Evolutionary conservation across 1,140 invertebrate genomes (phyloP), one percentile per base, ranked within the genome.

Genomic region (Bombus superbus): DNA sequence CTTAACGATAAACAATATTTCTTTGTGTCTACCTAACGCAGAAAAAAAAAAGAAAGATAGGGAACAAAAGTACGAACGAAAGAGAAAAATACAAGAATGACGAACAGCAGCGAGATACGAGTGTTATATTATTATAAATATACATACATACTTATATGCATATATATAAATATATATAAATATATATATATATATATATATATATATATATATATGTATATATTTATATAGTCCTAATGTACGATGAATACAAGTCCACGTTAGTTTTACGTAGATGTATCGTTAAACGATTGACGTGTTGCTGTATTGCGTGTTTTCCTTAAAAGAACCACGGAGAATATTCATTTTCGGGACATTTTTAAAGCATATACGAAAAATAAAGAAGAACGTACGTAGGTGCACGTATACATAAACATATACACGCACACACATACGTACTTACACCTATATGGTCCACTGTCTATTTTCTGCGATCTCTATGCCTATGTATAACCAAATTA

Each of bases 401-500:
- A 73, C 32, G 75, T 80, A 53, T 62, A 62, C 22, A 81, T 38
- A 59, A 9, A 72, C 66, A 53, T 25, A 44, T 28, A 53, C n/a
- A 74, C 13, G 9, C 9, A 68, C 11, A 80, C 68, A 57, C 62
- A 62, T 18, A 81, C 40, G 64, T 64, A 57, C n/a, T 22, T 53
- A 73, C 35, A 80, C 77, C 38, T 57, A 74, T 38, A 76, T 28
- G 86, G 42, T 83, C 69, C 81, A 75, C 35, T 78, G 32, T 89
- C 87, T 89, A 86, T 89, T 89, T 89, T 89, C 87, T 83, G 88
- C 87, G 88, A 89, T 88, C 87, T 89, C 88, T 89, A 89, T 47
- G 88, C 87, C 87, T 86, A 75, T 86, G 53, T 88, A 80, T 84
- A 64, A 81, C 62, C 88, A 75, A 89, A 89, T 89, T 89, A 86